Percentiles rank a stretch among this genome's conserved stretches.
These are phyloP conservation scores for Diadumene lineata DNA, from an alignment of 92 coral and sea anemone species.

Conservation along the genomic window DNA sequence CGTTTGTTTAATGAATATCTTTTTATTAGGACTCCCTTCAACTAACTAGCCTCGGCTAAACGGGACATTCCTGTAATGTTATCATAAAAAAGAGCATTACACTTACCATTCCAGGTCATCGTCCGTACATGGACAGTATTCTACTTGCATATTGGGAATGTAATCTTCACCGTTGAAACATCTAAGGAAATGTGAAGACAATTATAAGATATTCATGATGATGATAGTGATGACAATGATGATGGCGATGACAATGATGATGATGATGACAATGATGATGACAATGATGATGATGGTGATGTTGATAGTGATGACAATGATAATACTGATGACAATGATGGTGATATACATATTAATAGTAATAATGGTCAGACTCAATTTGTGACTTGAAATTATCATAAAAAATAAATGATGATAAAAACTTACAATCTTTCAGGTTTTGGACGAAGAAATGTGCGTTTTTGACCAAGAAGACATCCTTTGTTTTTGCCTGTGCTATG, in stretches of 20 bases:
- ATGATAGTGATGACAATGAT: background rate
- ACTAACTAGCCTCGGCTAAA: too few relatives aligned
- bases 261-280: background rate
- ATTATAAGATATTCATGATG: background rate
- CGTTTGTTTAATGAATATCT: too few relatives aligned
- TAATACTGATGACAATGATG: background rate
- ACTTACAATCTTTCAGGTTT: slow-evolving; percentile 65
- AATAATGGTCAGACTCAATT: background rate
- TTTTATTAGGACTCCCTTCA: too few relatives aligned
- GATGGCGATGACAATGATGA: background rate
- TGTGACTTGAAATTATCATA: background rate
- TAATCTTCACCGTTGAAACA: slow-evolving; percentile 79
- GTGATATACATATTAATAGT: background rate
- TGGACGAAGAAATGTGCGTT: slow-evolving; percentile 47
- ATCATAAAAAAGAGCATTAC: background rate
- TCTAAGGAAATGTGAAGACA: slow-evolving; percentile 17
- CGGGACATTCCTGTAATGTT: too few relatives aligned
- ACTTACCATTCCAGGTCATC: slow-evolving; percentile 83
- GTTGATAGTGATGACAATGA: background rate
- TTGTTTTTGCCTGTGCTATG: slow-evolving; percentile 50
- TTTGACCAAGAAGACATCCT: slow-evolving; percentile 75
- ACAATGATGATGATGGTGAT: background rate
- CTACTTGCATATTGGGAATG: slow-evolving; percentile 14
- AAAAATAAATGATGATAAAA: too few relatives aligned
- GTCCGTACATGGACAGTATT: slow-evolving; percentile 57